A percentile compares a stretch with the other conserved stretches of the same genome.
Evolutionary conservation across 2,888 invertebrate species (phyloP).

Genomic region (Agriopis leucophaearia): DNA sequence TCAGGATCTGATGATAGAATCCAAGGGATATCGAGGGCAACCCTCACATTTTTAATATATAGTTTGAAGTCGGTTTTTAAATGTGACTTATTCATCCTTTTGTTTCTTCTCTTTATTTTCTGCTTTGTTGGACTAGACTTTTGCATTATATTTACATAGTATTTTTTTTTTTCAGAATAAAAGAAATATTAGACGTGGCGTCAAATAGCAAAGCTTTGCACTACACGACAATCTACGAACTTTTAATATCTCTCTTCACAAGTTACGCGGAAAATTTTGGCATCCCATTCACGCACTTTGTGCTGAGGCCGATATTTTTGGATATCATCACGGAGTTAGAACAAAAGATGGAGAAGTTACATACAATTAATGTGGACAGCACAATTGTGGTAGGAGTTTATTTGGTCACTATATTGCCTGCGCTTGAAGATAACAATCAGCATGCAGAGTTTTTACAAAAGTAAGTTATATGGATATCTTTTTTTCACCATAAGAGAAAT

Average conservation of each 20-base stretch:
- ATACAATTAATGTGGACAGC: conserved; percentile 81
- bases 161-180: conserved; percentile 68
- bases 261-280: conserved; percentile 89
- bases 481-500: neutral
- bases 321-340: conserved; percentile 87
- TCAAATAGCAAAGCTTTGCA: conserved; percentile 68
- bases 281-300: conserved; percentile 84
- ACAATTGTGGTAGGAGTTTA: conserved; percentile 88
- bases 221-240: conserved; percentile 70
- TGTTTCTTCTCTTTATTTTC: neutral
- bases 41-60: too few species aligned
- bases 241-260: conserved; percentile 69
- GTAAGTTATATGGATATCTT: conserved; percentile 65
- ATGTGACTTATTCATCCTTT: too few species aligned
- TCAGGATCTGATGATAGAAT: too few species aligned
- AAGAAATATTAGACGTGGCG: conserved; percentile 72
- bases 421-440: conserved; percentile 79
- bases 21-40: too few species aligned
- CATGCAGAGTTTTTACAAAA: conserved; percentile 86
- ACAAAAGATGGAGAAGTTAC: conserved; percentile 86
- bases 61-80: too few species aligned
- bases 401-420: conserved; percentile 84
- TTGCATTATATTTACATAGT: neutral
- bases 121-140: neutral
- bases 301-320: conserved; percentile 86